These are phyloP conservation scores for Caenorhabditis sp. DNA, from an alignment of 2,888 invertebrate genomes.

Conservation along the genomic window DNA sequence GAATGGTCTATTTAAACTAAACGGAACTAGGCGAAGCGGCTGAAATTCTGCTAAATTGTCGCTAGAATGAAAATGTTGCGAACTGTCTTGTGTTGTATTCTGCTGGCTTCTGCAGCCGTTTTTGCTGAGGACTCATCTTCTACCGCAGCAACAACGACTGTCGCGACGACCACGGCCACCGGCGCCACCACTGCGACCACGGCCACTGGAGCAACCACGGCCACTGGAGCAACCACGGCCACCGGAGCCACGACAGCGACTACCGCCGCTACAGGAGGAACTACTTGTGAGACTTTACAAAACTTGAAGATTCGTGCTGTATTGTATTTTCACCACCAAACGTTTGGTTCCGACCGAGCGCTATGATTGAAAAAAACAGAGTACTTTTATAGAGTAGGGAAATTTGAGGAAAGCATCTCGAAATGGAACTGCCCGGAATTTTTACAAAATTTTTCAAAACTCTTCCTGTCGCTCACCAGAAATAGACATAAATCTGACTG, in stretches of 20 bases:
- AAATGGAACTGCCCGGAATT: too few species aligned
- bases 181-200: constrained; percentile 19
- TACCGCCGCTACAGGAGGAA: constrained; percentile 5
- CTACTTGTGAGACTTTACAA: constrained; percentile 10
- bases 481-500: too few species aligned
- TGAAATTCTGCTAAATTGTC: neutral
- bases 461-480: too few species aligned
- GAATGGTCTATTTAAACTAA: constrained; percentile 15
- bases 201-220: constrained; percentile 1
- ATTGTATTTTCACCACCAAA: too few species aligned
- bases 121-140: neutral
- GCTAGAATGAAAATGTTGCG: neutral
- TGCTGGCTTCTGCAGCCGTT: neutral
- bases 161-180: neutral
- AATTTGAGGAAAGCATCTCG: too few species aligned
- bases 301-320: too few species aligned
- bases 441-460: too few species aligned
- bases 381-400: too few species aligned
- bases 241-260: constrained; percentile 1
- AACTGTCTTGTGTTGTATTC: neutral
- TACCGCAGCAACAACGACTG: neutral
- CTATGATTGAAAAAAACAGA: too few species aligned
- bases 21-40: constrained; percentile 10
- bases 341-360: too few species aligned
- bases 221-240: constrained; percentile 12